Base-by-base conservation (phyloP, 2,797 vertebrate species). In the Anguilla megastoma region DNA sequence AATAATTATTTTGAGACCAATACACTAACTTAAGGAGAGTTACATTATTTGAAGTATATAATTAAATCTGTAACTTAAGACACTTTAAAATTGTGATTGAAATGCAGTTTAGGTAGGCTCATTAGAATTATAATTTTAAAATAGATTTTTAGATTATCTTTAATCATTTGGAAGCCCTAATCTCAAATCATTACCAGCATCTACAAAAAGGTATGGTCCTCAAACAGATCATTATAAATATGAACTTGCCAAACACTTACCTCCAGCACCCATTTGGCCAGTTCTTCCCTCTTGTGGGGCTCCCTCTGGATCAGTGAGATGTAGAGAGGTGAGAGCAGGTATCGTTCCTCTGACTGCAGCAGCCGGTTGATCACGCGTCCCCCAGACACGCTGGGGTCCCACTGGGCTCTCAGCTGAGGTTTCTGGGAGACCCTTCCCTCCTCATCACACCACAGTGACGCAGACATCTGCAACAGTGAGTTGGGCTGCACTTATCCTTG, bases 401-500 rank as follows among this genome's bases (percentile, higher is more conserved):
- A 96, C 52, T 92, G 89, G 1, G 95, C 96, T 18, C 95, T 90
- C 80, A 96, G 91, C 88, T 91, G 93, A 86, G 89, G 36, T 0
- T 87, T 48, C 60, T 82, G 86, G 27, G 36, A 0, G 2, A 3
- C 6, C 63, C 21, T 45, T 7, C 24, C 86, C 79, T 95, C 95
- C 90, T 96, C 95, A 89, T 95, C 95, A 45, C 96, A 96, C 96
- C 95, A 96, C 89, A 96, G 94, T 91, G 95, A 96, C 91, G 95
- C 89, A 21, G 93, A 87, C 93, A 94, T 89, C 87, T 56, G 90
- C 89, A 89, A 58, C 10, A 33, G n/a, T 24, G n/a, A 33, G 83
- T 10, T 88, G 56, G 69, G 88, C 86, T 58, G 41, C 54, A 54
- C 48, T 83, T 82, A 41, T 84, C 76, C 36, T 33, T 48, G 30